Evolutionary conservation across 2,888 invertebrate species (phyloP).

Genomic region (Spatulosminthurus flaviceps): DNA sequence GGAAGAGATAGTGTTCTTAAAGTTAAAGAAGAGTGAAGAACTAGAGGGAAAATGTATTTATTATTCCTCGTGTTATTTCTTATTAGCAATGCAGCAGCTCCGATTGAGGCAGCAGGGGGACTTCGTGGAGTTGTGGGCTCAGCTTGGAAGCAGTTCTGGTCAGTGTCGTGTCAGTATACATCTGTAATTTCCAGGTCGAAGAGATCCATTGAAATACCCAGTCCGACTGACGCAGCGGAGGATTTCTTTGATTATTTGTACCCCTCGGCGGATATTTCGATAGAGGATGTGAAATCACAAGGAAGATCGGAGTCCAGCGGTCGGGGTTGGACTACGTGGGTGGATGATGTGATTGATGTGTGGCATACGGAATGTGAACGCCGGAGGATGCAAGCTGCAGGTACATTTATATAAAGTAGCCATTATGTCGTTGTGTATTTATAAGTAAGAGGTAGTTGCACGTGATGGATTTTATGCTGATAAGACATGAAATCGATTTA

Average conservation of each 20-base stretch:
- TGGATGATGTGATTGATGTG: slow-evolving; percentile 50
- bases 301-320: background rate
- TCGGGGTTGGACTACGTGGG: background rate
- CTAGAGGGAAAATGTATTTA: too few species aligned
- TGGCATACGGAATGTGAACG: slow-evolving; percentile 55
- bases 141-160: slow-evolving; percentile 56
- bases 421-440: too few species aligned
- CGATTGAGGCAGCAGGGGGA: background rate
- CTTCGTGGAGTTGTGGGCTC: background rate
- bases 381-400: background rate
- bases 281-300: slow-evolving; percentile 33
- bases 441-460: too few species aligned
- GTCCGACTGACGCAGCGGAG: slow-evolving; percentile 47
- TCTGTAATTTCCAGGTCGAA: slow-evolving; percentile 22
- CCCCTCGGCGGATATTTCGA: slow-evolving; percentile 52
- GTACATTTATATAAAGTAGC: too few species aligned
- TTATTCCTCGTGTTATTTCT: too few species aligned
- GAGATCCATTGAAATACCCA: slow-evolving; percentile 29
- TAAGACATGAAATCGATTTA: too few species aligned
- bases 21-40: too few species aligned
- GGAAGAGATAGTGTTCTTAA: too few species aligned
- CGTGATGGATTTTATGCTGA: too few species aligned
- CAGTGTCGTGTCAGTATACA: slow-evolving; percentile 54
- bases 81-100: background rate
- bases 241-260: slow-evolving; percentile 59